Evolutionary conservation across 2,797 vertebrate species (phyloP), one percentile per base, ranked within the genome.

Genomic region (Bovichtus variegatus): DNA sequence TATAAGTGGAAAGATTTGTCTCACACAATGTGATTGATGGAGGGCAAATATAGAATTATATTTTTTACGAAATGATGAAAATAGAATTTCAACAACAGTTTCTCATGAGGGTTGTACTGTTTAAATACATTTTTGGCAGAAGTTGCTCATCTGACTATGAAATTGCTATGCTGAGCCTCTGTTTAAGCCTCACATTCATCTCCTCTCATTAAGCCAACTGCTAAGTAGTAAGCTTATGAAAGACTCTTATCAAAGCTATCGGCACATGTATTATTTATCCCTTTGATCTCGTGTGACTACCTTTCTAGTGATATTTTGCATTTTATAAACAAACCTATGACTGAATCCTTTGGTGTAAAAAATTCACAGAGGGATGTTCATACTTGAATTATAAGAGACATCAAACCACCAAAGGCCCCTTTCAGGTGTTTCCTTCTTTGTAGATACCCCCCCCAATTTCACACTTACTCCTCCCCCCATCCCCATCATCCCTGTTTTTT

Each of bases 401-500:
- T 89, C 85, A 90, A 88, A 90, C 85, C 85, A 72, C 73, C 76
- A 84, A 83, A 89, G 85, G 76, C 65, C 80, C 55, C 85, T 90
- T 89, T 91, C 89, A 90, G 89, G 82, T 92, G 89, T 87, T 88
- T 80, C 78, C 78, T 84, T 88, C 86, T 90, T 93, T 90, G 82
- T 91, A 87, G 86, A 90, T 89, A 87, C 86, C 75, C 74, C 85
- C 87, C 88, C n/a, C 88, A 80, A 81, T 92, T 91, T 91, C 91
- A 91, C 84, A 83, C 89, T 85, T 89, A 85, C 84, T 75, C 88
- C 87, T 76, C 91, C 92, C 86, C 80, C 73, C 82, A 78, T 73
- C 61, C 65, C 89, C 92, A 88, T 83, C 89, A 87, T 81, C 89
- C 83, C 89, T 90, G 86, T 91, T 93, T 93, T 91, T 87, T 96